phyloP scores from a whole-genome alignment of 2,113 vertebrate genomes.

The Aix galericulata region DNA sequence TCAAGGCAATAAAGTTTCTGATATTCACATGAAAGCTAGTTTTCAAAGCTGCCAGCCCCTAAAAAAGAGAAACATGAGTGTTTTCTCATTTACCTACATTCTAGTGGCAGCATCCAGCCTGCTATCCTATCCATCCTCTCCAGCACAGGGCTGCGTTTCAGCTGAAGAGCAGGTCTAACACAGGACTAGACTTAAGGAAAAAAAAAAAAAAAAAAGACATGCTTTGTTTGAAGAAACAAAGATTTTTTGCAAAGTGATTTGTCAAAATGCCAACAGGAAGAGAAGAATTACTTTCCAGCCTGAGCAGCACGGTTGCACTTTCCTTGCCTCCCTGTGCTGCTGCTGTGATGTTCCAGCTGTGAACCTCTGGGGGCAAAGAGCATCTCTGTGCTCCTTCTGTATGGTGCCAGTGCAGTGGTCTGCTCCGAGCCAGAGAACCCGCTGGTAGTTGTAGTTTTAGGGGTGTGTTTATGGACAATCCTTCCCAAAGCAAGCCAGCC shows the following conservation, averaged over 20 bases:
- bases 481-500: not conserved
- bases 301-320: not conserved
- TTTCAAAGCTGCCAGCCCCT: constrained; percentile 76
- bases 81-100: constrained; percentile 66
- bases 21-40: constrained; percentile 85
- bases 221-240: constrained; percentile 1
- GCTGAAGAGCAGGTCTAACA: not conserved
- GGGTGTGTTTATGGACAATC: not conserved
- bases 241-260: constrained; percentile 30
- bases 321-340: rapidly evolving
- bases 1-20: constrained; percentile 89
- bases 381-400: not conserved
- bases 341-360: not conserved
- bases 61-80: constrained; percentile 67
- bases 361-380: not conserved
- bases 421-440: rapidly evolving
- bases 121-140: not conserved
- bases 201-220: not conserved
- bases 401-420: rapidly evolving
- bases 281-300: constrained; percentile 9
- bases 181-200: not conserved
- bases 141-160: not conserved
- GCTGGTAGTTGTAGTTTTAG: not conserved
- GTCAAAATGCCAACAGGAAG: constrained; percentile 35
- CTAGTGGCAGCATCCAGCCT: not conserved